Base-by-base conservation (phyloP, 2,797 vertebrate species). In the Anabas testudineus region DNA sequence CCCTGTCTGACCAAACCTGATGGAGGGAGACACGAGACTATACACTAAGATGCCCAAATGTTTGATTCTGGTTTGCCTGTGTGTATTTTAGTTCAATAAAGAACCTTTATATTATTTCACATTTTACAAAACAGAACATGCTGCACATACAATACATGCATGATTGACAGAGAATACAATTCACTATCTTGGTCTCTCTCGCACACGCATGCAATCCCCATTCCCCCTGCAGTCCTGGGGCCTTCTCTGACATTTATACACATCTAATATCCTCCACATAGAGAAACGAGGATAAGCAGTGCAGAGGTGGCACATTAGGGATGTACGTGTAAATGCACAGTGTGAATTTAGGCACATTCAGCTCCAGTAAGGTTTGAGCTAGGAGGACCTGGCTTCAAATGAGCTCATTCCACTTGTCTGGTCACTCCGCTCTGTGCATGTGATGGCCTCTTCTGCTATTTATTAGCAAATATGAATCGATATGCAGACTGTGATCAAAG, bases 281-380 rank as follows among this genome's bases (percentile, higher is more conserved):
- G 42, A 74, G 37, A 36, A 72, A 59, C 82, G 76, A 82, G 24
- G 24, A 76, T 69, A 87, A 64, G 66, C 76, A 87, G 76, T 82
- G 73, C 71, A 51, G 56, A 64, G 63, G 74, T 78, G 59, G 66
- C 57, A 76, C 78, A 82, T 82, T 67, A 78, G 24, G 48, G 57
- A 63, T 46, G 48, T 69, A 77, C 41, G 59, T 67, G 22, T 37
- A 42, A 46, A 22, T 67, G 43, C 26, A 49, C 34, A 41, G 57
- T 18, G 43, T 26, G 51, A 56, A 30, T 37, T 45, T 53, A 49
- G 78, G 67, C 8, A 66, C 66, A 62, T 79, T 63, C 73, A 60
- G 26, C 21, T n/a, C 9, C 10, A 49, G 9, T 19, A 13, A 67
- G 42, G 15, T 45, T 32, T 41, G n/a, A 5, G 6, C 42, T 51